Evolutionary conservation across 2,113 vertebrate genomes (phyloP), one percentile per base, ranked within the genome.

Genomic region (Pseudopodoces humilis): DNA sequence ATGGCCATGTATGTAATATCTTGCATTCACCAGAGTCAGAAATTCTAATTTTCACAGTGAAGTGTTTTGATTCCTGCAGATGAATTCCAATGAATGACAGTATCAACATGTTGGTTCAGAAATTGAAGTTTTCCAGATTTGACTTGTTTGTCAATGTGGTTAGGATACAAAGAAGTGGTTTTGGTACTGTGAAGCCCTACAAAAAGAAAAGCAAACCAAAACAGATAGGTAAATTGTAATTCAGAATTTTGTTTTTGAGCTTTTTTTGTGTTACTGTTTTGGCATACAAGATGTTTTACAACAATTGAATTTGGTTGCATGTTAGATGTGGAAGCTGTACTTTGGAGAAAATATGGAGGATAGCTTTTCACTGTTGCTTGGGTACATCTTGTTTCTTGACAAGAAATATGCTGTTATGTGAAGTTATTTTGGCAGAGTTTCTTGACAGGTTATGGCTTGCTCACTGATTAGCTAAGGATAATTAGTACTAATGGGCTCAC

Each of bases 401-500:
- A 71, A 88, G 91, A 86, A 92, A 67, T 44, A 39, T 43, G 78
- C 55, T 74, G 39, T 93, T 93, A 47, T 6, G 43, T 68, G 78
- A 72, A 84, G 41, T 91, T 93, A 64, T 87, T 93, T 90, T 96
- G 80, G 86, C 94, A 78, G 86, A 67, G 30, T 49, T 93, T 88
- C 64, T 88, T 94, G 94, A 88, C 88, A 90, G 68, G 94, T 92
- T 92, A 64, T 74, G 76, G 86, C 90, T 88, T 86, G 86, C 77
- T 92, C 43, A 33, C 58, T 88, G 68, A 92, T 95, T 95, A 95
- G 83, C 91, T 90, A 92, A 78, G 76, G 71, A 70, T 93, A 95
- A 93, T 92, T 94, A 93, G 88, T 63, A 81, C 79, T 95, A 95
- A 95, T 88, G 78, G 75, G 83, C 83, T 94, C 90, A 95, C 71